Evolutionary conservation across 2,888 invertebrate genomes (phyloP).

Genomic region (Hesperia comma): DNA sequence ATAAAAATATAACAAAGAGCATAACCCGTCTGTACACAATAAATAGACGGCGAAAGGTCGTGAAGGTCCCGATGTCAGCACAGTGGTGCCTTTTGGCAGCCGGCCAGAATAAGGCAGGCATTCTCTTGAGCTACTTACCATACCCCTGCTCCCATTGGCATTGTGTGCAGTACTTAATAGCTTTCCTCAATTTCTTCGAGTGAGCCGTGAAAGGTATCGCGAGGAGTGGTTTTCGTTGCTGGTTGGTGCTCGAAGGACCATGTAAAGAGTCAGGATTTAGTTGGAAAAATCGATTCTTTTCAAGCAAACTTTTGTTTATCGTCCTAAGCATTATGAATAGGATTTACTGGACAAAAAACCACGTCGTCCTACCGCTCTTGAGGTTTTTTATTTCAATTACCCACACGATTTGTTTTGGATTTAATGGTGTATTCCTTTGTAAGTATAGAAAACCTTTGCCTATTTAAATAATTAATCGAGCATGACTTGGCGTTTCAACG

Average conservation of each 20-base stretch:
- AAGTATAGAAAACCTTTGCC: not conserved
- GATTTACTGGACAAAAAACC: too few species aligned
- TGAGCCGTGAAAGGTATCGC: slow-evolving; percentile 16
- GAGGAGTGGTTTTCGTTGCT: slow-evolving; percentile 4
- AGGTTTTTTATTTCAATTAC: not conserved
- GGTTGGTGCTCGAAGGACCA: not conserved
- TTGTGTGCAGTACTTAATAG: slow-evolving; percentile 28
- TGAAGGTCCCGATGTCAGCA: slow-evolving; percentile 56
- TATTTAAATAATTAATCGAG: not conserved
- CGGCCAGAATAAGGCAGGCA: slow-evolving; percentile 48
- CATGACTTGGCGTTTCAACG: not conserved
- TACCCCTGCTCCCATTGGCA: slow-evolving; percentile 30
- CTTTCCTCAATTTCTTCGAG: slow-evolving; percentile 31
- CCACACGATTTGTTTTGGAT: not conserved
- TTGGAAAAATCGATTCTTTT: not conserved
- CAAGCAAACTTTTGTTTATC: not conserved
- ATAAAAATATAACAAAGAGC: slow-evolving; percentile 12
- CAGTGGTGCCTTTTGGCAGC: slow-evolving; percentile 52
- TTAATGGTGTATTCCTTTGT: not conserved
- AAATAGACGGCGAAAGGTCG: slow-evolving; percentile 48
- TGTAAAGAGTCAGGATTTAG: too few species aligned
- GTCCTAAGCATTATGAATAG: too few species aligned
- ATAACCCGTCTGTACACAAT: slow-evolving; percentile 32
- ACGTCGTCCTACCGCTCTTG: too few species aligned
- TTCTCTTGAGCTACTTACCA: slow-evolving; percentile 33